Conservation (phyloP, 2,113 vertebrate genomes). For the Montifringilla adamsi region DNA sequence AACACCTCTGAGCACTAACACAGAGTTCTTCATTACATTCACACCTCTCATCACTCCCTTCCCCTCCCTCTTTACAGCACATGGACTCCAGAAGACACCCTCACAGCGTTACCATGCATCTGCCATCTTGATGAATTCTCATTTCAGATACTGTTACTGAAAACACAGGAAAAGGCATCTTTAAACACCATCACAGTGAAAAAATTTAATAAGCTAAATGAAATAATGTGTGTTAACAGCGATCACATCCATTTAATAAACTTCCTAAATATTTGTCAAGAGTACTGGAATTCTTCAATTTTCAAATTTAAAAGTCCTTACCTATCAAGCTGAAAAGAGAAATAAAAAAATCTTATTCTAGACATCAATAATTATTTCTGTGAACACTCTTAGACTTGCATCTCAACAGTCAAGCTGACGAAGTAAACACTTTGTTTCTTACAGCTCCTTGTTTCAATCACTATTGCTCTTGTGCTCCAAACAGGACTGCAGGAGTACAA, state of each 20-base stretch:
- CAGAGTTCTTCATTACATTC: background rate
- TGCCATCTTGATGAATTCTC: background rate
- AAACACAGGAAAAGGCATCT: background rate
- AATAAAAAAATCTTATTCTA: background rate
- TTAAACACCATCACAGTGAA: background rate
- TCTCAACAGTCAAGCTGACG: background rate
- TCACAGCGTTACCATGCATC: background rate
- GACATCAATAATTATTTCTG: background rate
- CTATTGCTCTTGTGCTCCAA: background rate
- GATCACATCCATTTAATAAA: background rate
- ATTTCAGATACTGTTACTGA: background rate
- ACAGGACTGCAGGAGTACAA: background rate
- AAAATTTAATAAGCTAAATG: background rate
- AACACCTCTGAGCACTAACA: background rate
- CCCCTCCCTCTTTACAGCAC: fast-evolving
- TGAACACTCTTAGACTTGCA: background rate
- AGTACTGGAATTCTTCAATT: background rate
- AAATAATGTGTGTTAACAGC: background rate
- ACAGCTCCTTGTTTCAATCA: background rate
- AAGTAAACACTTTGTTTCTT: background rate
- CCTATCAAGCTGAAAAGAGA: background rate
- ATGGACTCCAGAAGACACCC: background rate
- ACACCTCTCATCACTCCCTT: background rate
- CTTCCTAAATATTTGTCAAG: background rate
- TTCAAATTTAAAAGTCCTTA: background rate